A percentile compares a stretch with the other conserved stretches of the same genome.
Conservation (phyloP, 1,140 invertebrate genomes). For the Drosophila rufa region DNA sequence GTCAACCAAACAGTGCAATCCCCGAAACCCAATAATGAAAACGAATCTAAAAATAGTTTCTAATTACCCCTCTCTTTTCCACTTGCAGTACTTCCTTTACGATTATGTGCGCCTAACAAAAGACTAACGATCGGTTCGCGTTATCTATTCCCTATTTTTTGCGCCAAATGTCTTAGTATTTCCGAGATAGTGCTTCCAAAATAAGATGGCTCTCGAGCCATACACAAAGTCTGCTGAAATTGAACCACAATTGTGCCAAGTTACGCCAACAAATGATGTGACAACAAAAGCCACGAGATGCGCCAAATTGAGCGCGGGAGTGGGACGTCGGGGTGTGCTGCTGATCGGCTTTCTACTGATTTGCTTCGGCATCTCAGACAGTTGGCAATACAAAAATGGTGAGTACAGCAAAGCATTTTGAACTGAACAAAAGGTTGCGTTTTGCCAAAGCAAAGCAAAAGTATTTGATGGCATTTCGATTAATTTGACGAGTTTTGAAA, state of each 20-base stretch:
- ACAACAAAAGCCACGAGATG: constrained; percentile 45
- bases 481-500: constrained; percentile 30
- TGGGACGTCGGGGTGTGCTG: constrained; percentile 21
- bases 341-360: constrained; percentile 58
- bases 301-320: constrained; percentile 17
- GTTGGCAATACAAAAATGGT: constrained; percentile 75
- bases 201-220: constrained; percentile 74
- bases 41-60: constrained; percentile 1
- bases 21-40: neutral
- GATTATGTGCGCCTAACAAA: constrained; percentile 50
- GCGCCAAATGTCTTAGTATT: constrained; percentile 63
- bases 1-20: neutral
- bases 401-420: constrained; percentile 23
- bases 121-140: constrained; percentile 32
- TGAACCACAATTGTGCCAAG: constrained; percentile 69
- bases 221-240: constrained; percentile 58
- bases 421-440: constrained; percentile 13
- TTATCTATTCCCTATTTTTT: constrained; percentile 20
- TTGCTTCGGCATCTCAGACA: constrained; percentile 59
- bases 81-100: constrained; percentile 30
- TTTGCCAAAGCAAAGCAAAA: constrained; percentile 32
- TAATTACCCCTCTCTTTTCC: constrained; percentile 3
- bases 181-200: constrained; percentile 43
- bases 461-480: constrained; percentile 50
- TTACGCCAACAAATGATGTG: constrained; percentile 29